Base-by-base conservation (phyloP, 2,888 invertebrate genomes). In the Callimorpha dominula region DNA sequence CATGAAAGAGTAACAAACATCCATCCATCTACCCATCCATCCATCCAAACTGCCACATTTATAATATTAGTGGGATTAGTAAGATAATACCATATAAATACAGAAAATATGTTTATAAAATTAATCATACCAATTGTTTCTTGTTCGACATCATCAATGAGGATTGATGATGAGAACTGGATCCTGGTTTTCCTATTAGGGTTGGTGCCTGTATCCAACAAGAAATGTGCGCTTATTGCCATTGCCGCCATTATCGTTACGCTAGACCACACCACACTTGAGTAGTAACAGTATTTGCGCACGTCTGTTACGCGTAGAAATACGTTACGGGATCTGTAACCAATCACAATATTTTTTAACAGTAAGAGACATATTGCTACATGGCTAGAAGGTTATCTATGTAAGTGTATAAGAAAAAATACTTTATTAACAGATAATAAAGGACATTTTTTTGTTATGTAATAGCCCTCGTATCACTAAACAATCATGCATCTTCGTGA, bases 271-370 rank as follows among this genome's bases (percentile, higher is more conserved):
- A 97, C 98, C 83, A 98, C 98, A 62, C 96, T 96, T 0, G 98
- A 98, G 88, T 98, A 98, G 88, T 98, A 98, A 87, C 98, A 98
- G 89, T 98, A 98, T 92, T 98, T 98, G 76, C 97, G 96, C 0
- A 98, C 98, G 91, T 98, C 98, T 0, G 98, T 98, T 73, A 98
- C 98, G 72, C 98, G 96, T 7, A 98, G 92, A 86, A 98, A 98
- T 6, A 98, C 98, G 90, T 98, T 98, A 66, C 98, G 96, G 8
- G 98, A 98, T 85, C 98, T 97, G 89, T 66, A 94, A 94, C 14
- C 6, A 31, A 60, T 6, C 43, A 46, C 4, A 9, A 8, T 46
- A 46, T 9, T 3, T 46, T 46, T 1, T 8, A 4, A 46, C 31
- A 31, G 31, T 1, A 31, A 31, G 31, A 57, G 12, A 14, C 50